phyloP scores from a whole-genome alignment of 2,797 vertebrate species.

The Ceryle rudis region DNA sequence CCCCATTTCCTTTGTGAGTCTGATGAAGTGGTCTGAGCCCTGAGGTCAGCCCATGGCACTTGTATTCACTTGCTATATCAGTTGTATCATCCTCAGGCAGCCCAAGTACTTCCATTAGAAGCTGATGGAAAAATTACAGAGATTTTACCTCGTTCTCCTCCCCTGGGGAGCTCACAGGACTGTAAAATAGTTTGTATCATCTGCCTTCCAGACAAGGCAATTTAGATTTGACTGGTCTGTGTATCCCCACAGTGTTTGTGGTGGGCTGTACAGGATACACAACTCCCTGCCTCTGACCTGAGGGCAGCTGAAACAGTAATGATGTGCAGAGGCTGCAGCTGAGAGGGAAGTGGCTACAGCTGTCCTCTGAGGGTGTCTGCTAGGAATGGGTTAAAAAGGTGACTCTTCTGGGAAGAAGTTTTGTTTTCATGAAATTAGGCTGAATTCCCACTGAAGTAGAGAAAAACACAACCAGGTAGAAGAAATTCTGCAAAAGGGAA shows the following conservation, averaged over 20 bases:
- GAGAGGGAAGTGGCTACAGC: background rate
- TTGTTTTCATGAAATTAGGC: background rate
- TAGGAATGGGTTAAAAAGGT: background rate
- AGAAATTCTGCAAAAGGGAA: background rate
- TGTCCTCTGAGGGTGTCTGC: background rate
- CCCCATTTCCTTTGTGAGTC: background rate
- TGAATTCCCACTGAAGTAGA: background rate
- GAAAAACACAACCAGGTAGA: background rate
- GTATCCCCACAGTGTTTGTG: background rate
- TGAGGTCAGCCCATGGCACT: fast-evolving
- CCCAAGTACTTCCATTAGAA: background rate
- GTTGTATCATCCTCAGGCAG: background rate
- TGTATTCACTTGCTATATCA: background rate
- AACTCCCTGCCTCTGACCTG: background rate
- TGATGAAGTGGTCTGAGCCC: background rate
- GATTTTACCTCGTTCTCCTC: background rate
- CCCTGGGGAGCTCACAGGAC: background rate
- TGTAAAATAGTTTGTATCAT: background rate
- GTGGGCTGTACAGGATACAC: background rate
- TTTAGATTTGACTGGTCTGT: background rate
- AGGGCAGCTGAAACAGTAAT: background rate
- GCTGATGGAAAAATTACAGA: background rate
- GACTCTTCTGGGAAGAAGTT: background rate
- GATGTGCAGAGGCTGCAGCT: background rate
- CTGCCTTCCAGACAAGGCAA: background rate